Evolutionary conservation across 2,113 vertebrate species (phyloP), one percentile per base, ranked within the genome.

Genomic region (Salvelinus sp.): DNA sequence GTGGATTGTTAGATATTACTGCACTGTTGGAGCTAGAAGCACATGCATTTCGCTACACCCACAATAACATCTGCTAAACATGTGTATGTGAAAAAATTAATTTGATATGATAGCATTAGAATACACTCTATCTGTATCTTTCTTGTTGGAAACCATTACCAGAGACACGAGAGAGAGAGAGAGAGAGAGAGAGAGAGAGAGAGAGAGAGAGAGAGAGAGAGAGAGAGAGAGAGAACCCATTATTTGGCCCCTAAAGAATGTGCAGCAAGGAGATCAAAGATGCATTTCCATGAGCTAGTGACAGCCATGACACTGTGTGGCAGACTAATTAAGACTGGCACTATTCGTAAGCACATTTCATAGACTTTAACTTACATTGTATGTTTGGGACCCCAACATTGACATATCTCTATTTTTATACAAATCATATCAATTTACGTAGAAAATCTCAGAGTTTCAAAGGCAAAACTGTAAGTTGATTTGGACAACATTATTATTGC

Each of bases 291-390:
- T 25, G 7, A 63, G 33, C 20, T 30, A 48, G 58, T 28, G 72
- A 91, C 86, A 85, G 79, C 76, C 87, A 20, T 88, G 85, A 82
- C 82, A 68, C 10, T 76, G 82, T 81, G 82, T 82, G 77, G 76
- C 82, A 74, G 81, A 85, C 85, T 79, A 79, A 85, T 88, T 88
- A 84, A 77, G 66, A 80, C 76, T 83, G 76, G 71, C 81, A 73
- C 66, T 77, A 76, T 80, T 70, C 79, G 76, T 85, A 75, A 75
- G 76, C 73, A 77, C 77, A 78, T 60, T 80, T 68, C 14, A 73
- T 64, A 84, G 66, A 77, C 76, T 73, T n/a, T n/a, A 28, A 33
- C 18, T 38, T 33, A n/a, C 73, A 16, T 73, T 74, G 74, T 70
- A 78, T 81, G 73, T 23, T 22, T 9, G 80, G 60, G 65, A 7